Evolutionary conservation across 2,113 vertebrate species (phyloP).

Genomic region (Chitala chitala): DNA sequence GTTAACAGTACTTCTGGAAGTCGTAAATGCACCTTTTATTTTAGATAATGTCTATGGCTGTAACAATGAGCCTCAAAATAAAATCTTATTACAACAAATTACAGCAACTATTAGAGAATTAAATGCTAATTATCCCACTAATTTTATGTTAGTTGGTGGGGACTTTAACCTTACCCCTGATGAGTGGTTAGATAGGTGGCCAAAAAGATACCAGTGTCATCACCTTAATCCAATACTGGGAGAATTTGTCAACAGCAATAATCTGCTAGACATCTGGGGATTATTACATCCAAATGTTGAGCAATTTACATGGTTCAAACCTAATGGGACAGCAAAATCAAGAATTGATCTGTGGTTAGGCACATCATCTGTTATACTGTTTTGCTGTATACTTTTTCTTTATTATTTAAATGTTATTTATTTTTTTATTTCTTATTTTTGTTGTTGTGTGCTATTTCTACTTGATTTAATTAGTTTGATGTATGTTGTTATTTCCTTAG

Average conservation of each 20-base stretch:
- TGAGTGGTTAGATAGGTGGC: neutral
- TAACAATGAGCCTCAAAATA: neutral
- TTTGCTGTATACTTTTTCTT: neutral
- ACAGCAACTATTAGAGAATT: too few species aligned
- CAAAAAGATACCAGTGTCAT: too few species aligned
- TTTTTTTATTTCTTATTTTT: too few species aligned
- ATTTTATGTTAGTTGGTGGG: neutral
- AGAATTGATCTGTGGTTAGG: slow-evolving; percentile 3
- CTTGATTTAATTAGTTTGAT: too few species aligned
- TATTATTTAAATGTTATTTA: too few species aligned
- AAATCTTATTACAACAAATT: neutral
- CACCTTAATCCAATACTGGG: too few species aligned
- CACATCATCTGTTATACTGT: neutral
- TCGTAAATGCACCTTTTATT: neutral
- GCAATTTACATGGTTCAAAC: neutral
- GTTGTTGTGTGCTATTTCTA: too few species aligned
- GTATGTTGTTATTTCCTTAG: too few species aligned
- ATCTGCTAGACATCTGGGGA: neutral
- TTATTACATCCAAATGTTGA: neutral
- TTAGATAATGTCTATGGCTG: slow-evolving; percentile 9
- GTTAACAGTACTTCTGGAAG: neutral
- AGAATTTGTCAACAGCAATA: neutral
- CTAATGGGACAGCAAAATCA: neutral
- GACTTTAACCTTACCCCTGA: neutral
- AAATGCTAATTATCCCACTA: neutral